A percentile compares a stretch with the other conserved stretches of the same genome.
Conservation (phyloP, 2,888 invertebrate genomes). For the Smittia sp. region DNA sequence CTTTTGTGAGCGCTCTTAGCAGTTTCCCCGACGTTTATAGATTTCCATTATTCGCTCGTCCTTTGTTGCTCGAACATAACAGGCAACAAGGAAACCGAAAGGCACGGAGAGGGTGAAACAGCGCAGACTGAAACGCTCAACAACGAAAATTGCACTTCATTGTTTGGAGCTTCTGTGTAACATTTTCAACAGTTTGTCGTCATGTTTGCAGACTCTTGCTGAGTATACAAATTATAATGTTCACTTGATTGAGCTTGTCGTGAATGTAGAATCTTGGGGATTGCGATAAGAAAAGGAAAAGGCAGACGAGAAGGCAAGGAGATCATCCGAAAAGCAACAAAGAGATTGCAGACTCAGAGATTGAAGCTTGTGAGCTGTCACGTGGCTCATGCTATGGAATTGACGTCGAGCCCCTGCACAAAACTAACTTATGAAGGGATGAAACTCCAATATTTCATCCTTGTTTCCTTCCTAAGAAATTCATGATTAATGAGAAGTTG, state of each 20-base stretch:
- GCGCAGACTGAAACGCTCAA: neutral
- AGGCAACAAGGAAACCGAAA: neutral
- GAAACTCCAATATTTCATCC: no score
- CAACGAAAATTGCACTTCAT: slow-evolving; percentile 5
- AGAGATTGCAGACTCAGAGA: no score
- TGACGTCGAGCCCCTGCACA: no score
- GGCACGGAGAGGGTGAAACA: neutral
- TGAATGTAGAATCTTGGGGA: no score
- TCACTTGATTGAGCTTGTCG: neutral
- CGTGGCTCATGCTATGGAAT: no score
- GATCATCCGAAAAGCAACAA: no score
- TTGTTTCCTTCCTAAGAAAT: neutral
- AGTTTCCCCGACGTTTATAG: neutral
- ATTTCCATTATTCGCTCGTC: neutral
- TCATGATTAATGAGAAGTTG: neutral
- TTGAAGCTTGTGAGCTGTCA: no score
- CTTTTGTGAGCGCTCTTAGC: neutral
- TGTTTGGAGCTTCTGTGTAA: neutral
- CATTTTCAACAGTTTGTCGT: slow-evolving; percentile 2
- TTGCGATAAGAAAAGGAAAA: neutral
- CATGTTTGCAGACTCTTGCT: neutral
- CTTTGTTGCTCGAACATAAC: neutral
- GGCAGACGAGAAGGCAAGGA: no score
- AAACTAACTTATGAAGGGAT: no score
- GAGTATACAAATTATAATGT: neutral